Conservation (phyloP, 2,888 invertebrate genomes). For the Ecliptopera silaceata region DNA sequence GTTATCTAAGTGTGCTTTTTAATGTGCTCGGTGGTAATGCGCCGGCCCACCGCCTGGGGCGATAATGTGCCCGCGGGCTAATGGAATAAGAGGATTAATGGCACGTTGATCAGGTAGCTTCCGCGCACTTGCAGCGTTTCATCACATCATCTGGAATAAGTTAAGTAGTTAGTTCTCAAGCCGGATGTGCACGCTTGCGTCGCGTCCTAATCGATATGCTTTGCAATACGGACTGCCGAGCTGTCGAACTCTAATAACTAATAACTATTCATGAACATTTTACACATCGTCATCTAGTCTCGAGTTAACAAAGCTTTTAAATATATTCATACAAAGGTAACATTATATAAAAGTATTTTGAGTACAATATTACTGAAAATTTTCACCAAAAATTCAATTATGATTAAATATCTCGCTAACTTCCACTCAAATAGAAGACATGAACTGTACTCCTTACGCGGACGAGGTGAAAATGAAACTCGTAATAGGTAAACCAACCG, state of each 20-base stretch:
- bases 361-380: no score
- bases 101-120: not conserved
- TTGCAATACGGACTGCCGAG: no score
- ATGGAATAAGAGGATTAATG: constrained; percentile 20
- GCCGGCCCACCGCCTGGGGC: constrained; percentile 18
- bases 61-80: constrained; percentile 13
- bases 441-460: not conserved
- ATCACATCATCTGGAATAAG: not conserved
- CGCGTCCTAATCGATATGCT: no score
- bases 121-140: not conserved
- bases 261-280: no score
- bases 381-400: no score
- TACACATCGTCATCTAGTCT: no score
- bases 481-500: not conserved
- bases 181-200: not conserved
- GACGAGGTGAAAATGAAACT: constrained; percentile 1
- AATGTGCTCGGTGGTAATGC: constrained; percentile 28
- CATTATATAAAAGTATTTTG: not conserved
- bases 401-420: not conserved
- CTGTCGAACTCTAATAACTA: no score
- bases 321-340: no score
- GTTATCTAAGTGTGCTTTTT: constrained; percentile 25
- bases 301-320: no score
- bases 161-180: not conserved
- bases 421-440: not conserved